Conservation (phyloP, 2,888 invertebrate genomes). For the Nomada hirtipes region DNA sequence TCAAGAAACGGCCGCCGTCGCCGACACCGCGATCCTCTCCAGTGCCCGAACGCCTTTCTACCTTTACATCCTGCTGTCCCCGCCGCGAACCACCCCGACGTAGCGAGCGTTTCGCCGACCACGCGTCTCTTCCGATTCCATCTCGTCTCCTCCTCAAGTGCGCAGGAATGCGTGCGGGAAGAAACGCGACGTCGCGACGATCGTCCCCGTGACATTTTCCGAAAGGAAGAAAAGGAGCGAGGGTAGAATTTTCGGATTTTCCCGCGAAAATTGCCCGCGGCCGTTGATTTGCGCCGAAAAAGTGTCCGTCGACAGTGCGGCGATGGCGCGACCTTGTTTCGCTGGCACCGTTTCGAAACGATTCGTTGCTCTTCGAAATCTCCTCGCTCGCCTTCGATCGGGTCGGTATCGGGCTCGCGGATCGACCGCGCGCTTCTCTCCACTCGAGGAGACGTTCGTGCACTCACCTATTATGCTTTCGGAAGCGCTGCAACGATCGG, state of each 20-base stretch:
- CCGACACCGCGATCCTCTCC: no score
- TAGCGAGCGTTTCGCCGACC: not conserved
- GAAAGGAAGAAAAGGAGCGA: no score
- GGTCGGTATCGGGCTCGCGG: not conserved
- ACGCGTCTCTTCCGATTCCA: not conserved
- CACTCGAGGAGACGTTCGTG: not conserved
- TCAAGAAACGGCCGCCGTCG: no score
- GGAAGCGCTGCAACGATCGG: conserved; percentile 73
- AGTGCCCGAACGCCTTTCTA: no score
- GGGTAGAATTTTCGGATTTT: no score
- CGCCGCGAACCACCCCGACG: no score
- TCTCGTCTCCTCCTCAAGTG: conserved; percentile 47
- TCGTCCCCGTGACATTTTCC: not conserved
- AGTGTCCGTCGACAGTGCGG: not conserved
- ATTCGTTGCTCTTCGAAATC: not conserved
- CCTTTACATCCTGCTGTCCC: no score
- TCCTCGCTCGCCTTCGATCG: not conserved
- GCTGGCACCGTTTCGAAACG: no score
- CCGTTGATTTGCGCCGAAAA: no score
- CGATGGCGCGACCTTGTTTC: no score
- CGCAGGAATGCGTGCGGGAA: conserved; percentile 72
- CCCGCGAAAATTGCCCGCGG: no score
- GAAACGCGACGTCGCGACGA: conserved; percentile 39
- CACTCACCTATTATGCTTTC: conserved; percentile 81
- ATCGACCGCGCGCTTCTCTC: not conserved